Percentiles rank a stretch among this genome's conserved stretches.
These are phyloP conservation scores for Daubentonia madagascariensis DNA, from an alignment of 2,113 vertebrate genomes.

Conservation along the genomic window DNA sequence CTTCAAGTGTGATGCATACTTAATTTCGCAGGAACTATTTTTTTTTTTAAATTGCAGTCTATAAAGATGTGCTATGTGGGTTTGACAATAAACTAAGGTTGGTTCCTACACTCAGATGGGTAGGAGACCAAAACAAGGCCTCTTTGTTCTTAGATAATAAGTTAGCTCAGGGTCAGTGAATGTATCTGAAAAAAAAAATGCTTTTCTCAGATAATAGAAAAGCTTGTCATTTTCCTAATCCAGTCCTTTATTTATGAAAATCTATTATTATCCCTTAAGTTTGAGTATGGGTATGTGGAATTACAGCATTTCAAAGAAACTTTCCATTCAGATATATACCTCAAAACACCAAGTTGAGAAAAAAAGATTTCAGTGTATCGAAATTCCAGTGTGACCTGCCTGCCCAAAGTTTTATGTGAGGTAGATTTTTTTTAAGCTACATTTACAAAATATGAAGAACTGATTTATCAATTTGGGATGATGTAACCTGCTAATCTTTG, in stretches of 20 bases:
- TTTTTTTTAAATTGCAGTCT: slow-evolving; percentile 10
- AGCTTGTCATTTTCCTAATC: not conserved
- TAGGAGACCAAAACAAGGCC: not conserved
- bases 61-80: not conserved
- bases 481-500: not conserved
- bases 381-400: not conserved
- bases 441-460: slow-evolving; percentile 8
- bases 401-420: not conserved
- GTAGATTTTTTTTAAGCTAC: not conserved
- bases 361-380: not conserved
- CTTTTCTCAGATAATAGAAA: slow-evolving; percentile 12
- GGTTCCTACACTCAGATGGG: not conserved
- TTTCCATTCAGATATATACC: not conserved
- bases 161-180: not conserved
- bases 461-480: not conserved
- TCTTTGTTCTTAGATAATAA: slow-evolving; percentile 16
- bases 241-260: not conserved
- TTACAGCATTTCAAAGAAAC: slow-evolving; percentile 14
- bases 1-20: slow-evolving; percentile 46
- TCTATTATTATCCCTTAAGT: not conserved
- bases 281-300: not conserved
- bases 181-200: slow-evolving; percentile 35
- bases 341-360: not conserved
- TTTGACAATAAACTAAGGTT: not conserved
- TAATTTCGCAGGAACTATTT: slow-evolving; percentile 34